Evolutionary conservation across 2,888 invertebrate species (phyloP), one percentile per base, ranked within the genome.

Genomic region (Tetrapedia diversipes): DNA sequence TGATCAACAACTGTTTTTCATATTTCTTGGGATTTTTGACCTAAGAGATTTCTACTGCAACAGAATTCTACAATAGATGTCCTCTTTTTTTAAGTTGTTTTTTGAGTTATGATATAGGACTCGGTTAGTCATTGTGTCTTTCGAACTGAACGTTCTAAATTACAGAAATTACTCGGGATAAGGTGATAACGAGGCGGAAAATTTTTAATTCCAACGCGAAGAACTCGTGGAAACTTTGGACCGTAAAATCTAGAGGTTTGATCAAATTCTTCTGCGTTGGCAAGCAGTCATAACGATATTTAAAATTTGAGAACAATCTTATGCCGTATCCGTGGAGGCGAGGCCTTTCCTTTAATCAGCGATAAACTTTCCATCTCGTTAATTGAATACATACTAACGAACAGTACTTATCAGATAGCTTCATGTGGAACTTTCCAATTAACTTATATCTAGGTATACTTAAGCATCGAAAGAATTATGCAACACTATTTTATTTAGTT

Each of bases 391-490:
- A 39, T 51, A 39, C 49, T 43, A 54, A 54, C 16, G 10, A 10
- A 22, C n/a, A 7, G 4, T 54, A 29, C 7, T 64, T 64, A 16
- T 41, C 32, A n/a, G 34, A 43, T 41, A 43, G 43, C 16, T 34
- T 32, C 32, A 16, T 32, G 32, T 14, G 19, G 22, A 43, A 27
- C 2, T 14, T 14, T 22, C 43, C n/a, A 7, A 65, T 65, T 41
- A 53, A 65, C 32, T 65, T 65, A 22, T 43, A 54, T 43, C n/a
- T n/a, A n/a, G n/a, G n/a, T n/a, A n/a, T n/a, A n/a, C n/a, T 39
- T n/a, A 10, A 39, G 24, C 2, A 14, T 6, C n/a, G 2, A 7
- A 27, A 27, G 10, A 27, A 49, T 6, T n/a, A 7, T 1, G 4
- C 7, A 4, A n/a, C 1, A n/a, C n/a, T n/a, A n/a, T n/a, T n/a